Conservation (phyloP, 2,888 invertebrate genomes). For the Tetragonula carbonaria region DNA sequence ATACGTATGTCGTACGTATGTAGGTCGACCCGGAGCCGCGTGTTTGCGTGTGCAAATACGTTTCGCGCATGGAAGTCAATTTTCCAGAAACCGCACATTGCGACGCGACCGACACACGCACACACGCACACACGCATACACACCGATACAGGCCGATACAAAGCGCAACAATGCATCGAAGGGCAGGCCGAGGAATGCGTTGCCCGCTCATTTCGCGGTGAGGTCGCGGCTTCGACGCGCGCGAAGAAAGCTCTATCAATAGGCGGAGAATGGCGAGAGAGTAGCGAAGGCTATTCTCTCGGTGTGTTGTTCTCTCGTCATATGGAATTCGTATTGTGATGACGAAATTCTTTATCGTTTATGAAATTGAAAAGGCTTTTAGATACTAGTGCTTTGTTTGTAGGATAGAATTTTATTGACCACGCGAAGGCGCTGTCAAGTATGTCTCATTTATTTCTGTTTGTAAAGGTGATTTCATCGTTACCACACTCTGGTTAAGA, state of each 20-base stretch:
- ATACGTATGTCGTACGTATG: conserved; percentile 2
- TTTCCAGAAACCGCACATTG: conserved; percentile 30
- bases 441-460: too few relatives aligned
- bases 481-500: too few relatives aligned
- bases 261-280: not conserved
- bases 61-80: conserved; percentile 31
- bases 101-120: conserved; percentile 1
- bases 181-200: not conserved
- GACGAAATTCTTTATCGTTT: not conserved
- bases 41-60: conserved; percentile 39
- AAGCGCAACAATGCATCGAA: conserved; percentile 22
- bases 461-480: too few relatives aligned
- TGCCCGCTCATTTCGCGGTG: not conserved
- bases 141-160: too few relatives aligned
- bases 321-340: not conserved
- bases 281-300: not conserved
- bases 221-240: not conserved
- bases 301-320: not conserved
- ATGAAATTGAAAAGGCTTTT: not conserved
- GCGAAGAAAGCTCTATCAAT: not conserved
- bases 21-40: conserved; percentile 32
- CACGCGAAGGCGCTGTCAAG: too few relatives aligned
- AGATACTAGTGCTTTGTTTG: not conserved
- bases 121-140: not conserved
- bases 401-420: too few relatives aligned